These are phyloP conservation scores for Phrynocephalus forsythii DNA, from an alignment of 2,797 vertebrate species.

Conservation along the genomic window DNA sequence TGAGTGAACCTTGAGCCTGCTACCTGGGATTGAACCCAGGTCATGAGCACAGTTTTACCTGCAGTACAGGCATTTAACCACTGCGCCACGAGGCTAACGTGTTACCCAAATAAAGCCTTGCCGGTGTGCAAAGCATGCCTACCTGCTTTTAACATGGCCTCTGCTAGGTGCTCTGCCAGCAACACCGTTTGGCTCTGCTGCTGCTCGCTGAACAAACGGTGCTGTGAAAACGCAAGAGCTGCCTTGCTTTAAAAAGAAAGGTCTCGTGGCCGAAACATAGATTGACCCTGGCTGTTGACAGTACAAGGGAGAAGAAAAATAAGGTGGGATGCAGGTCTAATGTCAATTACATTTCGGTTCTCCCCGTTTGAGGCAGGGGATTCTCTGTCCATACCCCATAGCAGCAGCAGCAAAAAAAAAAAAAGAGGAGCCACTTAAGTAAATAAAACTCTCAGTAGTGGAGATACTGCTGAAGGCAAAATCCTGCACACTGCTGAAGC, in stretches of 20 bases:
- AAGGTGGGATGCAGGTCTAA: not conserved
- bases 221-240: not conserved
- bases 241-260: not conserved
- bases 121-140: not conserved
- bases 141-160: conserved; percentile 9
- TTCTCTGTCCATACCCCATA: not conserved
- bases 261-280: not conserved
- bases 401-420: not conserved
- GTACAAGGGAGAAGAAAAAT: not conserved
- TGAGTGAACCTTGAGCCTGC: too few relatives aligned
- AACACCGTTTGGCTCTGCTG: not conserved
- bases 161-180: not conserved
- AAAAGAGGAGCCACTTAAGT: not conserved
- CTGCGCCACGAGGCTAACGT: too few relatives aligned
- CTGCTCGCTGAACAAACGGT: not conserved
- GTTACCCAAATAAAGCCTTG: not conserved
- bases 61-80: too few relatives aligned
- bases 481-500: not conserved
- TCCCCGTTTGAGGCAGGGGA: not conserved
- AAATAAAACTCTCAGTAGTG: not conserved
- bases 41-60: too few relatives aligned
- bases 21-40: too few relatives aligned
- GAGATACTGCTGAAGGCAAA: not conserved
- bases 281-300: conserved; percentile 16
- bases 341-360: not conserved